Evolutionary conservation across 1,140 invertebrate species (phyloP), one percentile per base, ranked within the genome.

Genomic region (Drosophila insularis): DNA sequence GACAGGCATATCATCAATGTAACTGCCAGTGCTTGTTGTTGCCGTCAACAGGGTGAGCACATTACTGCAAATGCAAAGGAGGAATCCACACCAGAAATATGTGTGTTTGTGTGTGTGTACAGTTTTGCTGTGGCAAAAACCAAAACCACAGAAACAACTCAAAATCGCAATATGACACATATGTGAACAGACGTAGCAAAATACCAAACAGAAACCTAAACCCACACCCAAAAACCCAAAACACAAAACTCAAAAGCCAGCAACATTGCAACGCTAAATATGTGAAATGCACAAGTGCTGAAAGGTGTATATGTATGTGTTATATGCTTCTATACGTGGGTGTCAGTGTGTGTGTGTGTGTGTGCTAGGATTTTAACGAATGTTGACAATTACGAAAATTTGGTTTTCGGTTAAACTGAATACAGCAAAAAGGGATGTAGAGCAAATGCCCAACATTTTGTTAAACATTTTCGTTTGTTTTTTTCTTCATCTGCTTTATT

Each of bases 341-440:
- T 55, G 55, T 37, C 60, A 43, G 17, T 64, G 59, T 61, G 50
- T 39, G 27, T 40, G 40, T 63, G 55, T 81, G 74, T 87, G 75
- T 82, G 79, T 77, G 70, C 75, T 68, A 82, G 40, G 76, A 80
- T 82, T 87, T 87, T 89, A 87, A 87, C 84, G 77, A 87, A 84
- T 87, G 84, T 84, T 87, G 84, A 87, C 84, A 87, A 89, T 87
- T 87, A 89, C 84, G 76, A 87, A 84, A 87, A 87, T 87, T 87
- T 89, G 84, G 76, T 80, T 89, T 79, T 67, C 78, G 76, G 84
- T 84, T 84, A 89, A 72, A 84, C 58, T 72, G 67, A 80, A 81
- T 71, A 43, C 77, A 71, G 77, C 67, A 58, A 60, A 60, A 71
- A 63, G 69, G 70, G 64, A 37, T 67, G 63, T 21, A 58, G 50